phyloP scores from a whole-genome alignment of 2,888 invertebrate species.

The Cetonia aurata region DNA sequence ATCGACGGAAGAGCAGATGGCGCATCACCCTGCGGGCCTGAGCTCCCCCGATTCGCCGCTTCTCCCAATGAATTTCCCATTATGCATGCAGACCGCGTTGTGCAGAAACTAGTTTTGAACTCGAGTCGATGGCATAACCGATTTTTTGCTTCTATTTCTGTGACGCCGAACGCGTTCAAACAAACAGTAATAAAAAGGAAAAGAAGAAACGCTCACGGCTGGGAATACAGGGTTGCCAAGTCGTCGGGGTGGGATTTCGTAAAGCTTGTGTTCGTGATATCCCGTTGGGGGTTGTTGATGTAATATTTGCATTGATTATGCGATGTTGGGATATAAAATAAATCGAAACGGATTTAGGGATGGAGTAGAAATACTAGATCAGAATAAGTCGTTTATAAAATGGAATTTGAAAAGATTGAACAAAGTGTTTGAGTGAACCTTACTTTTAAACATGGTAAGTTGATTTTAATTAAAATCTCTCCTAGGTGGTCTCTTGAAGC shows the following conservation, averaged over 20 bases:
- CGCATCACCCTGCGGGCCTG: neutral
- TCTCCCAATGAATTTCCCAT: constrained; percentile 14
- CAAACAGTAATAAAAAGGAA: constrained; percentile 13
- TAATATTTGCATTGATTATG: neutral
- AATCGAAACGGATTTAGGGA: too few relatives aligned
- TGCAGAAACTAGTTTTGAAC: constrained; percentile 12
- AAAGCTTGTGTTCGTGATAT: constrained; percentile 7
- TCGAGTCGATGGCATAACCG: constrained; percentile 4
- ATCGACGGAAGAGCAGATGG: constrained; percentile 1
- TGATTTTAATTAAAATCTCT: too few relatives aligned
- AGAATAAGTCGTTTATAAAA: too few relatives aligned
- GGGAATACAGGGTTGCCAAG: too few relatives aligned
- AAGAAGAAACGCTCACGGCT: neutral
- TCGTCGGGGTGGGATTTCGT: neutral
- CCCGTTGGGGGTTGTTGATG: too few relatives aligned
- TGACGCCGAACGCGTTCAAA: constrained; percentile 4
- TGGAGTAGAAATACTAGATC: too few relatives aligned
- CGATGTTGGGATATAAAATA: too few relatives aligned
- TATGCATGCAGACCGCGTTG: constrained; percentile 14
- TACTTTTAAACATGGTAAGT: too few relatives aligned
- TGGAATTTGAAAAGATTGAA: too few relatives aligned
- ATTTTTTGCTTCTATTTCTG: neutral
- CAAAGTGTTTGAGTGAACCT: too few relatives aligned
- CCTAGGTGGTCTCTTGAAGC: too few relatives aligned
- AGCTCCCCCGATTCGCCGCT: neutral